A percentile compares a stretch with the other conserved stretches of the same genome.
phyloP scores from a whole-genome alignment of 2,888 invertebrate species.

The Allolobophora icterica region DNA sequence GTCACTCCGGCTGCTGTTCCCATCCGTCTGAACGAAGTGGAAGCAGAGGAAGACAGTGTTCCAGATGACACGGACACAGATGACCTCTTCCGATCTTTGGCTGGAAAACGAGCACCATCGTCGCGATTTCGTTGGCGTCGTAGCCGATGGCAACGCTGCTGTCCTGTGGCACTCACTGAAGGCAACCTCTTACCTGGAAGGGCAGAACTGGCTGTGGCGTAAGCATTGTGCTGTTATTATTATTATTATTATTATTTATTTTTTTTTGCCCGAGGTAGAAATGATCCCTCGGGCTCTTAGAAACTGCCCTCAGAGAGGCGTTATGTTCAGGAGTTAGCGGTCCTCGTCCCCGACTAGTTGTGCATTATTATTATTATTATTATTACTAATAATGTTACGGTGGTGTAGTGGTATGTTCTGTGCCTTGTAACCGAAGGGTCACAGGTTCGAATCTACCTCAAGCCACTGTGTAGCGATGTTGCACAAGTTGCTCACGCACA shows the following conservation, averaged over 20 bases:
- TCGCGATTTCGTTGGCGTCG: constrained; percentile 63
- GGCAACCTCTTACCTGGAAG: constrained; percentile 62
- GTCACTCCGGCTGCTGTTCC: constrained; percentile 61
- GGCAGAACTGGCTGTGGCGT: constrained; percentile 64
- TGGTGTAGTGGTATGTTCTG: too few species aligned
- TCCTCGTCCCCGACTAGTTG: too few species aligned
- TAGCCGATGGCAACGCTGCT: constrained; percentile 60
- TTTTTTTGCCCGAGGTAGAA: too few species aligned
- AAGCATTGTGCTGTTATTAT: constrained; percentile 28
- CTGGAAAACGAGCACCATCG: constrained; percentile 59
- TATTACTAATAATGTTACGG: too few species aligned
- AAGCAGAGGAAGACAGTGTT: constrained; percentile 62
- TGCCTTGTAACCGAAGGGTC: too few species aligned
- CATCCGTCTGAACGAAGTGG: constrained; percentile 58
- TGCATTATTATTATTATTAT: too few species aligned
- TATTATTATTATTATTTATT: background rate
- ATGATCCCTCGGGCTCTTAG: too few species aligned
- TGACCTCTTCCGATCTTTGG: constrained; percentile 59
- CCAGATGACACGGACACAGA: constrained; percentile 41
- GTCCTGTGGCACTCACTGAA: constrained; percentile 64
- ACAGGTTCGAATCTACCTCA: too few species aligned
- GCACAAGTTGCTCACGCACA: too few species aligned
- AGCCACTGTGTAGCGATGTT: too few species aligned
- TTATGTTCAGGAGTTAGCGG: too few species aligned
- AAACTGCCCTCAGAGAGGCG: too few species aligned